Evolutionary conservation across 2,888 invertebrate genomes (phyloP).

Genomic region (Campopleginae sp.): DNA sequence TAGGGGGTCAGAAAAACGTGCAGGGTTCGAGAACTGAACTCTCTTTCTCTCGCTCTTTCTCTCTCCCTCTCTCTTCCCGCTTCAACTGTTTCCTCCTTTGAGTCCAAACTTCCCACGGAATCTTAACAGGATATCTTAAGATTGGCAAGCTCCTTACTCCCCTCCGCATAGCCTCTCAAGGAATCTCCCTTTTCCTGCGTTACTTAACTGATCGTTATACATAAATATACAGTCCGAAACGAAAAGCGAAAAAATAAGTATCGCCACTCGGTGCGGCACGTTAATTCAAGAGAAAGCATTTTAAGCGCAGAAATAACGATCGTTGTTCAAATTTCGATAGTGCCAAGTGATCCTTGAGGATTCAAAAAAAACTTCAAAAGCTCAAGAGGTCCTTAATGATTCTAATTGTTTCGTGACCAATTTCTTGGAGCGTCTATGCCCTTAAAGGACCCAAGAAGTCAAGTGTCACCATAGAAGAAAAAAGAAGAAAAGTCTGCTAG

Average conservation of each 20-base stretch:
- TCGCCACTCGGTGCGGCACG: neutral
- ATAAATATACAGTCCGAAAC: neutral
- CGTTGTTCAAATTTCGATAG: neutral
- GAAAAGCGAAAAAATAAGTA: neutral
- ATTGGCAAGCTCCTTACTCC: slow-evolving; percentile 2
- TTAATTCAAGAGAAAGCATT: neutral
- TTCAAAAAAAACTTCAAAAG: neutral
- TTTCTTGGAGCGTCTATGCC: neutral
- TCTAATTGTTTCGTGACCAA: neutral
- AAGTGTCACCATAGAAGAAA: neutral
- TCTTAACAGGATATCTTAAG: neutral
- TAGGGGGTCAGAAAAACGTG: slow-evolving; percentile 79
- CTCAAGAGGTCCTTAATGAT: neutral
- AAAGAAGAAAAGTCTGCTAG: neutral
- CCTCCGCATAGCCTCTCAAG: neutral
- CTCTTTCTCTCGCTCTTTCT: slow-evolving; percentile 64
- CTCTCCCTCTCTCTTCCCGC: slow-evolving; percentile 22
- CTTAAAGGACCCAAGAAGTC: neutral
- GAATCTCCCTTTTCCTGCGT: slow-evolving; percentile 9
- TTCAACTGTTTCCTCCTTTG: neutral
- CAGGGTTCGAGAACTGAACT: slow-evolving; percentile 63
- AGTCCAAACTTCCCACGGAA: slow-evolving; percentile 5
- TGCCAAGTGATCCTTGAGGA: neutral
- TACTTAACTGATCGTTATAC: neutral
- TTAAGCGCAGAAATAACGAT: neutral